These are phyloP conservation scores for Yponomeuta evonymella DNA, from an alignment of 2,888 invertebrate genomes.

Conservation along the genomic window DNA sequence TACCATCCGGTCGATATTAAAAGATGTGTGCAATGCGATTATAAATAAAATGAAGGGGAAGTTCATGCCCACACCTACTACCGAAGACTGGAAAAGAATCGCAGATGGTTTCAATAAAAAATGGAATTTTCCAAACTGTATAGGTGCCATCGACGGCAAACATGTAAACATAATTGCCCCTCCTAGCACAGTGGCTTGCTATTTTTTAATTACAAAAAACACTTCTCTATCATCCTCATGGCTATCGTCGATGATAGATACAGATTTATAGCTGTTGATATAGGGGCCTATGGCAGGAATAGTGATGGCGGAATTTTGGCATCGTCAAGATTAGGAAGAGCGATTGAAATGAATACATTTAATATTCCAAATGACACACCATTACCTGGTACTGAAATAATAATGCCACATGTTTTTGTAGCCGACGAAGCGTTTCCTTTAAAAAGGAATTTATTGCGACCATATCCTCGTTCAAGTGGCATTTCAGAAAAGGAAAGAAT, in stretches of 20 bases:
- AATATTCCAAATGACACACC: no score
- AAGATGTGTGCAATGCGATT: no score
- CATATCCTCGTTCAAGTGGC: no score
- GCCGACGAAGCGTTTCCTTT: no score
- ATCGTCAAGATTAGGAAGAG: no score
- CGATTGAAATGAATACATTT: no score
- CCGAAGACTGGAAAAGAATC: slow-evolving; percentile 31
- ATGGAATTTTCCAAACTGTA: slow-evolving; percentile 35
- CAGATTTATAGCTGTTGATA: slow-evolving; percentile 26
- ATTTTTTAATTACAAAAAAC: slow-evolving; percentile 33
- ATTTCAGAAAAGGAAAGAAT: no score
- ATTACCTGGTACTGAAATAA: no score
- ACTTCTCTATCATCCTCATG: slow-evolving; percentile 26
- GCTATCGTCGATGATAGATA: slow-evolving; percentile 27
- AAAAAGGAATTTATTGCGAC: no score
- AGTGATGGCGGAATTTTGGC: slow-evolving; percentile 25
- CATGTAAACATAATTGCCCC: slow-evolving; percentile 33
- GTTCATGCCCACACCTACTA: slow-evolving; percentile 19
- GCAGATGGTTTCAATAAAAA: slow-evolving; percentile 30
- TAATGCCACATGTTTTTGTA: no score
- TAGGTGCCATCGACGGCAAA: slow-evolving; percentile 35
- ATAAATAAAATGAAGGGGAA: no score
- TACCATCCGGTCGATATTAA: no score
- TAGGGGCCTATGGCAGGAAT: slow-evolving; percentile 27
- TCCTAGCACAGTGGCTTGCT: slow-evolving; percentile 27